phyloP scores from a whole-genome alignment of 1,140 invertebrate genomes.

The Grapholita molesta region DNA sequence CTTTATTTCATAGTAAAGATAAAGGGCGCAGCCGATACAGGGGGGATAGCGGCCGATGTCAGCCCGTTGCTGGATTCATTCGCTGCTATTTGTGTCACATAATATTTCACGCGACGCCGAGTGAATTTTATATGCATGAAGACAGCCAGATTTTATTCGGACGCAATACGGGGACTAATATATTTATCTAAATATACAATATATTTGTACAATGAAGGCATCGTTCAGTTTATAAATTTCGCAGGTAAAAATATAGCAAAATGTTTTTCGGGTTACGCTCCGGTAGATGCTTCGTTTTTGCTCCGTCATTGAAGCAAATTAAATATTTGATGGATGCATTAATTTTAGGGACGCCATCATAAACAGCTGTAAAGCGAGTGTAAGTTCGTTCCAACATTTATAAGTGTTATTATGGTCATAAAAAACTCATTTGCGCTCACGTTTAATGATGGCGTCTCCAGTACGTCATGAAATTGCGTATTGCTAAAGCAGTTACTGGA shows the following conservation, averaged over 20 bases:
- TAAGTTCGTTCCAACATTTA: constrained; percentile 53
- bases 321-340: constrained; percentile 41
- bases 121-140: constrained; percentile 53
- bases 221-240: background rate
- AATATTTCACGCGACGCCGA: constrained; percentile 51
- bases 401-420: constrained; percentile 56
- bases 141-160: constrained; percentile 45
- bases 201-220: background rate
- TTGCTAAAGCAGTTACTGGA: constrained; percentile 26
- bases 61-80: constrained; percentile 59
- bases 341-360: constrained; percentile 31
- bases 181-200: background rate
- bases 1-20: constrained; percentile 68
- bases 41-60: constrained; percentile 45
- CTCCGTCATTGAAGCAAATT: constrained; percentile 23
- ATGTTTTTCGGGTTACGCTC: constrained; percentile 15
- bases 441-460: constrained; percentile 47
- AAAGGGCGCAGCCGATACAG: constrained; percentile 50
- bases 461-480: constrained; percentile 33
- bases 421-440: constrained; percentile 52
- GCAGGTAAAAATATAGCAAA: background rate
- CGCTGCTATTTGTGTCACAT: constrained; percentile 52
- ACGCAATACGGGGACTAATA: constrained; percentile 35
- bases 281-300: background rate
- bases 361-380: constrained; percentile 40